Evolutionary conservation across 2,888 invertebrate species (phyloP), one percentile per base, ranked within the genome.

Genomic region (Ennomos quercinarius): DNA sequence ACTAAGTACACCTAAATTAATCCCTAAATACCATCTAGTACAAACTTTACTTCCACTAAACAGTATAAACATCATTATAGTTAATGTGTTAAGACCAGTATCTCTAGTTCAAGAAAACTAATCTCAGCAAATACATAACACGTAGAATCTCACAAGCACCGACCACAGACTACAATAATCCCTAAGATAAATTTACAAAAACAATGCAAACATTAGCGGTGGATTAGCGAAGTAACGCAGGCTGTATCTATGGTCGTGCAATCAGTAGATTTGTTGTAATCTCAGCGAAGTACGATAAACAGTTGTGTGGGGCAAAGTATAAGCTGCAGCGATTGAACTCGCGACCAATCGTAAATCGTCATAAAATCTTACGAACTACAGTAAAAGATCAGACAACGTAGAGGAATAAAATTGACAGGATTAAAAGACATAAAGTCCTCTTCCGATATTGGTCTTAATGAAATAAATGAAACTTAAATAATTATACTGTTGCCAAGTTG

Each of bases 231-330:
- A 67, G 70, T 67, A 66, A 78, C 74, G 60, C 17, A 51, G 47
- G 37, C 63, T 80, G 76, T 79, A 83, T 80, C 86, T 87, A 87
- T 87, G 85, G 76, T 71, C 73, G 70, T 61, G 79, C 82, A 83
- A 83, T 87, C 81, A 80, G 82, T 82, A 82, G 86, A 86, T 84
- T 86, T 80, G 80, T 80, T 71, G 78, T 88, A 89, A 89, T 88
- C 89, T 87, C 75, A 50, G 78, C 78, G 79, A 84, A 83, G 76
- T 56, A 63, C 72, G 83, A 86, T 86, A 83, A 81, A 81, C 76
- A 74, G 67, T 51, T 61, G 43, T 43, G 46, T 63, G 78, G 76
- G 9, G 0, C 61, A 73, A 75, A 74, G 11, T 11, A 70, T 2
- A 43, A 61, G 72, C 62, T 52, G n/a, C 1, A n/a, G 49, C 60